A percentile compares a stretch with the other conserved stretches of the same genome.
phyloP scores from a whole-genome alignment of 2,888 invertebrate species.

The Acronicta psi region DNA sequence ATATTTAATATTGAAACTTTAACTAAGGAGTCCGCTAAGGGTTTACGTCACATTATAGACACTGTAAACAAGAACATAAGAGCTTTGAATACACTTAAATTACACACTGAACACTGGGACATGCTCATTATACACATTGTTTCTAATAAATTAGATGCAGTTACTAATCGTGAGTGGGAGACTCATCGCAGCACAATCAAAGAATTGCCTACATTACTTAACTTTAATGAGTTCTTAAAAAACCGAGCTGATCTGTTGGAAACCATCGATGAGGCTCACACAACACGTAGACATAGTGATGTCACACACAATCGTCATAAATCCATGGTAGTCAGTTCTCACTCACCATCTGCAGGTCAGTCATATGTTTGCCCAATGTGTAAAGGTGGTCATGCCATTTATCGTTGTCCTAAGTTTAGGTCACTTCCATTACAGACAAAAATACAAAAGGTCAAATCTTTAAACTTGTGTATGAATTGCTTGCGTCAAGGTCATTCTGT shows the following conservation, averaged over 20 bases:
- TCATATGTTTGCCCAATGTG: too few relatives aligned
- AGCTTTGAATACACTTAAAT: background rate
- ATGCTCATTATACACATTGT: constrained; percentile 6
- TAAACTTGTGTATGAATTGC: constrained; percentile 1
- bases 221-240: background rate
- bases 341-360: too few relatives aligned
- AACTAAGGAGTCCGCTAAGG: too few relatives aligned
- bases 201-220: background rate
- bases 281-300: background rate
- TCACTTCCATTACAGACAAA: too few relatives aligned
- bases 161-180: constrained; percentile 12
- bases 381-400: too few relatives aligned
- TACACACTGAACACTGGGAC: constrained; percentile 9
- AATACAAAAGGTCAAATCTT: too few relatives aligned
- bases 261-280: background rate
- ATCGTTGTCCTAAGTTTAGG: too few relatives aligned
- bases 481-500: constrained; percentile 4
- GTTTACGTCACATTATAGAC: constrained; percentile 1
- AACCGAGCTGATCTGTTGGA: background rate
- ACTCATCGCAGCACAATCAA: background rate
- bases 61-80: background rate
- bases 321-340: background rate
- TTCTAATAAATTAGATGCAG: constrained; percentile 13
- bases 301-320: background rate
- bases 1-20: constrained; percentile 3